Conservation (phyloP, 2,888 invertebrate species). For the Merodon equestris region DNA sequence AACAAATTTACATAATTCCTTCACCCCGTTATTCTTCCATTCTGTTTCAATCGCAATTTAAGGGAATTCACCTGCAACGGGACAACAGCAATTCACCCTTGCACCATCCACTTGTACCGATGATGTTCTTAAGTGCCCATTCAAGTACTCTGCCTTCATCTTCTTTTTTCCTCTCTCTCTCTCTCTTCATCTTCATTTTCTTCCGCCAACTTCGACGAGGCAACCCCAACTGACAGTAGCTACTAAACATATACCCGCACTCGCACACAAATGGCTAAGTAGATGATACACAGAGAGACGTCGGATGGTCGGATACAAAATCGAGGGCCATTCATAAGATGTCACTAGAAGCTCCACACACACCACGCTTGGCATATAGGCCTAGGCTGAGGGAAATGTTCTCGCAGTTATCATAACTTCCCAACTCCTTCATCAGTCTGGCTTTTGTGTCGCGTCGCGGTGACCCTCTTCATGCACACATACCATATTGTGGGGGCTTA, state of each 20-base stretch:
- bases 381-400: conserved; percentile 47
- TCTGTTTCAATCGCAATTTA: conserved; percentile 40
- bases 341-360: no score
- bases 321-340: conserved; percentile 64
- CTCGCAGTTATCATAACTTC: conserved; percentile 60
- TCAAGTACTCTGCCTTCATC: conserved; percentile 45
- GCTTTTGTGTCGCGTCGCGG: conserved; percentile 64
- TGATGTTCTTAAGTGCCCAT: conserved; percentile 64
- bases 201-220: conserved; percentile 29
- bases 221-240: conserved; percentile 23
- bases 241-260: neutral
- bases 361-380: no score
- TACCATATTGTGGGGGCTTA: neutral
- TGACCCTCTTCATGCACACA: conserved; percentile 54
- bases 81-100: conserved; percentile 59
- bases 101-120: conserved; percentile 62
- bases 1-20: conserved; percentile 22
- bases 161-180: no score
- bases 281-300: conserved; percentile 30
- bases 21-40: conserved; percentile 20
- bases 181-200: no score
- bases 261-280: conserved; percentile 9
- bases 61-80: conserved; percentile 61
- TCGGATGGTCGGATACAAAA: conserved; percentile 24
- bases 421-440: conserved; percentile 66